Percentiles rank a stretch among this genome's conserved stretches.
phyloP scores from a whole-genome alignment of 2,888 invertebrate species.

The Sepioteuthis lessoniana region DNA sequence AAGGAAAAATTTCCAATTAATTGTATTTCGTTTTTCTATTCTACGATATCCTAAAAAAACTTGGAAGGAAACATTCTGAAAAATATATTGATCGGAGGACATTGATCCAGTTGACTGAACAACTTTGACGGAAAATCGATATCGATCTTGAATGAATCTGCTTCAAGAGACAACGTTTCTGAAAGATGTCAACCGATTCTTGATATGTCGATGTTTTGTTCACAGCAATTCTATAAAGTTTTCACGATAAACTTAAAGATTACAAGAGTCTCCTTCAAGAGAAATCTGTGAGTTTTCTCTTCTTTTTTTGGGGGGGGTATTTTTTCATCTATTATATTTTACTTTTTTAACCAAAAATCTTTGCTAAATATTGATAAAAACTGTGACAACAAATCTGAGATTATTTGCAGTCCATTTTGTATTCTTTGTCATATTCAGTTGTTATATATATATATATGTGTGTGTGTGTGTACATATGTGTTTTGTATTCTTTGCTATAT shows the following conservation, averaged over 20 bases:
- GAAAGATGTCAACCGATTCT: slow-evolving; percentile 6
- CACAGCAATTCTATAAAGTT: background rate
- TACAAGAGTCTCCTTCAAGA: background rate
- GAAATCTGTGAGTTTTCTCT: background rate
- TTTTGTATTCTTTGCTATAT: too few relatives aligned
- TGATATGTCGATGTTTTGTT: background rate
- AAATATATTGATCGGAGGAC: background rate
- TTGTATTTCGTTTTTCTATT: background rate
- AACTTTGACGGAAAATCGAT: background rate
- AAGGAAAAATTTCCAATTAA: background rate
- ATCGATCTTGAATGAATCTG: background rate
- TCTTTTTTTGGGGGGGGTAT: too few relatives aligned
- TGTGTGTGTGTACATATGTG: too few relatives aligned
- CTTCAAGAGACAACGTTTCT: background rate
- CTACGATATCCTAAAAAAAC: background rate
- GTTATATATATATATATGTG: background rate
- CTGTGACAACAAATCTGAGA: background rate
- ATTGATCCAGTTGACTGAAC: background rate
- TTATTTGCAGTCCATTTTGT: background rate
- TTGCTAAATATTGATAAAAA: background rate
- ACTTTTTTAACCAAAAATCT: background rate
- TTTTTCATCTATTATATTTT: background rate
- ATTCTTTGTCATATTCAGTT: background rate
- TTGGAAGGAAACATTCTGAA: background rate
- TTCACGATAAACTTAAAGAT: background rate